phyloP scores from a whole-genome alignment of 2,797 vertebrate genomes.

The Echeneis naucrates region DNA sequence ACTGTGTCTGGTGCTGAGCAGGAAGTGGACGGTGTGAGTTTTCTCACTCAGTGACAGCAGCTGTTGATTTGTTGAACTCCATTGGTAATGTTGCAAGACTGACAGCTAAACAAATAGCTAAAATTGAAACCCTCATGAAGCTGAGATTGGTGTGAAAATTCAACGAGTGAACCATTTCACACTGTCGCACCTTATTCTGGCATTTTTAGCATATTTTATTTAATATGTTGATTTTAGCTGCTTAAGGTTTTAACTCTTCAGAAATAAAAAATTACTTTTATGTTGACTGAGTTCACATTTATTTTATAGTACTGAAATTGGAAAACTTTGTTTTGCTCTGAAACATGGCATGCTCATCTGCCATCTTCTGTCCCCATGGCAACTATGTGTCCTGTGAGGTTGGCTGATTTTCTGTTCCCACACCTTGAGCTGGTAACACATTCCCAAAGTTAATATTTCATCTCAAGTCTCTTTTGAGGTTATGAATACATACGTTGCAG shows the following conservation, averaged over 20 bases:
- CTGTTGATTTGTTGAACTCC: background rate
- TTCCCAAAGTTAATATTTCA: background rate
- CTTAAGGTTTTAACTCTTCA: background rate
- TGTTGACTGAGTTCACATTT: conserved; percentile 12
- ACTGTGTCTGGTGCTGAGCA: background rate
- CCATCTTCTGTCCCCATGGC: conserved; percentile 78
- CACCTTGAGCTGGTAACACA: conserved; percentile 41
- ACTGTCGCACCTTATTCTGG: conserved; percentile 1
- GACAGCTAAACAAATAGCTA: background rate
- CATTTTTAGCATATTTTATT: background rate
- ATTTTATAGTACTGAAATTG: conserved; percentile 24
- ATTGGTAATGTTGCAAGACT: background rate
- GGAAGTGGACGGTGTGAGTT: background rate
- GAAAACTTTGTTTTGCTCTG: conserved; percentile 53
- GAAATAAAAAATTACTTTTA: background rate
- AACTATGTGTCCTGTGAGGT: conserved; percentile 71
- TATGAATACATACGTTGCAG: background rate
- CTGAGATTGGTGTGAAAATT: background rate
- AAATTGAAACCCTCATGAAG: background rate
- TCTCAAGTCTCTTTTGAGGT: background rate
- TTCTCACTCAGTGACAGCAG: conserved; percentile 1
- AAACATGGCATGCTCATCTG: conserved; percentile 59
- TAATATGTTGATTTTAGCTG: background rate
- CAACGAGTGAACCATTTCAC: background rate
- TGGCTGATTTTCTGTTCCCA: conserved; percentile 32